These are phyloP conservation scores for Otus scops DNA, from an alignment of 2,797 vertebrate species.

Conservation along the genomic window DNA sequence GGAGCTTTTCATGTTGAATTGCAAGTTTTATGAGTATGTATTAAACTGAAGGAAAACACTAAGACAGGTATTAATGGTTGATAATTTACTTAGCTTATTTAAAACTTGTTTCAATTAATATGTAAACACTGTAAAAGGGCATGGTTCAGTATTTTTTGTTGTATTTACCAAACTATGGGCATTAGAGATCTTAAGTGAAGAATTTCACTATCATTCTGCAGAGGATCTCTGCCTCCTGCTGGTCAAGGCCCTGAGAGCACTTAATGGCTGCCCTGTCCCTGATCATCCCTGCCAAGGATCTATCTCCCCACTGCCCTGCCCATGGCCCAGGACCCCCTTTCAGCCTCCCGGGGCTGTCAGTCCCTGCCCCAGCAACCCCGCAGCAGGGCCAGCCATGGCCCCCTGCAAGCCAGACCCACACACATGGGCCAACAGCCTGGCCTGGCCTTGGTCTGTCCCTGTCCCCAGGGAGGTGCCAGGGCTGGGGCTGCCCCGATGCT, in stretches of 20 bases:
- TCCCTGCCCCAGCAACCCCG: accelerated
- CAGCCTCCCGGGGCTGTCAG: neutral
- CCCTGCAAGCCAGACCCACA: accelerated
- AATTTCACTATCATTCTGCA: neutral
- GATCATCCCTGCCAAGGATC: accelerated
- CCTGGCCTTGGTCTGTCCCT: neutral
- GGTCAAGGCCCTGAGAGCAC: neutral
- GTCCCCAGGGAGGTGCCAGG: neutral
- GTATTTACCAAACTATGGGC: neutral
- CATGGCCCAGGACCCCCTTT: neutral
- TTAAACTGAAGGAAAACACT: neutral
- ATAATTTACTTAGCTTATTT: neutral
- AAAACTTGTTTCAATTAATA: neutral
- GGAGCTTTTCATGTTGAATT: neutral
- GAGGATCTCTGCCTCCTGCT: neutral
- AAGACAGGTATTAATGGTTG: neutral
- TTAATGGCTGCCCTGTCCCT: neutral
- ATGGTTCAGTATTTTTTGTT: neutral
- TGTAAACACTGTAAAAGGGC: neutral
- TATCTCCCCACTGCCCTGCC: too few species aligned
- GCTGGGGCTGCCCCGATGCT: neutral
- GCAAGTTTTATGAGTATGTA: neutral
- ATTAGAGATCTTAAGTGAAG: neutral
- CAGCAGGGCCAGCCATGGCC: neutral
- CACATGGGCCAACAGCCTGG: accelerated